Evolutionary conservation across 2,888 invertebrate species (phyloP), one percentile per base, ranked within the genome.

Genomic region (Andrena bicolor): DNA sequence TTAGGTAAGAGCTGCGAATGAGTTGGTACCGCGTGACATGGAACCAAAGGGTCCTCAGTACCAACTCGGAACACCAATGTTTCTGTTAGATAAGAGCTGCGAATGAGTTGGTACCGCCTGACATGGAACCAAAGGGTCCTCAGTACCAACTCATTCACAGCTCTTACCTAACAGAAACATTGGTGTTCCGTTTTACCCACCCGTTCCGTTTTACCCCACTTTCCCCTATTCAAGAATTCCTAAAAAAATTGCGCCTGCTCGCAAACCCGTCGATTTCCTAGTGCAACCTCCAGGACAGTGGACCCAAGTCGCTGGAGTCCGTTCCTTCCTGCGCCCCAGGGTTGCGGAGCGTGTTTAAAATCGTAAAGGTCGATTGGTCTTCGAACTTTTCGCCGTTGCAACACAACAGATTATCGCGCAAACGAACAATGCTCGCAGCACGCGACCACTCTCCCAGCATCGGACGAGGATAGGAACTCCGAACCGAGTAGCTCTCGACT

Each of bases 321-420:
- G 20, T 23, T 20, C 10, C 30, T 16, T 26, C 49, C 16, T 23
- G 7, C 35, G 7, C 13, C 26, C 20, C 2, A 28, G 10, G 16
- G 23, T 16, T n/a, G 20, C 26, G 53, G 41, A 68, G n/a, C 2
- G 28, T 13, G 65, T 71, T 48, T 49, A 60, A 63, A 66, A 78
- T 64, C 61, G n/a, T 13, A 75, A 82, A 82, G 82, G 75, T 82
- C 82, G 72, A 80, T 66, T 23, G 70, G 58, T 28, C 51, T 64
- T 58, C 48, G 26, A 66, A 60, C 69, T 71, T 65, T 72, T 70
- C n/a, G 28, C 41, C 56, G 81, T 82, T 82, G 80, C 81, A 8
- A 75, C 75, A 82, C 81, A 80, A 82, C 75, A 49, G 70, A 48
- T 32, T 73, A 65, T 75, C 72, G 70, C 1, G 56, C 53, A 30